Evolutionary conservation across 2,888 invertebrate genomes (phyloP).

Genomic region (Lathronympha strigana): DNA sequence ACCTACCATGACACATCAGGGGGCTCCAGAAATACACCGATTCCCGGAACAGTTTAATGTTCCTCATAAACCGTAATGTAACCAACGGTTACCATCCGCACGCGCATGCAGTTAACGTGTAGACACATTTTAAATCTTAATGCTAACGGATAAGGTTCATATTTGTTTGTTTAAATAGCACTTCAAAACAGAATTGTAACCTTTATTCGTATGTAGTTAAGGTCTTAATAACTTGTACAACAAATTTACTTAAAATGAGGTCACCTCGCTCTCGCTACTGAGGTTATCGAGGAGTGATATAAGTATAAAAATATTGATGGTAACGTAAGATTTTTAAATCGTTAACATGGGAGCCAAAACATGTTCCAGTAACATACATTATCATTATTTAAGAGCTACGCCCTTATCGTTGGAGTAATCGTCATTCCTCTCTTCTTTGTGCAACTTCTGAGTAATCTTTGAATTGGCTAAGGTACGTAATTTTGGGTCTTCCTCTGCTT

Average conservation of each 20-base stretch:
- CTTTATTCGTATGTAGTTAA: neutral
- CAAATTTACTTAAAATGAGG: slow-evolving; percentile 46
- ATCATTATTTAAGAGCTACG: too few species aligned
- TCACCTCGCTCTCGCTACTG: slow-evolving; percentile 42
- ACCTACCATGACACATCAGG: slow-evolving; percentile 16
- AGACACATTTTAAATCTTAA: neutral
- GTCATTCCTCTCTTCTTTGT: too few species aligned
- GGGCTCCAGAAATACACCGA: slow-evolving; percentile 16
- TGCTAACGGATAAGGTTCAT: neutral
- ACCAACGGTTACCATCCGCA: slow-evolving; percentile 12
- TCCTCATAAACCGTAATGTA: slow-evolving; percentile 34
- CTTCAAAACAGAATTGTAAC: neutral
- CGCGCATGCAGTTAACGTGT: neutral
- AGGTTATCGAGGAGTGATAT: slow-evolving; percentile 66
- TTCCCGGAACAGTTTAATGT: slow-evolving; percentile 38
- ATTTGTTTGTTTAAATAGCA: neutral
- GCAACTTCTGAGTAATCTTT: too few species aligned
- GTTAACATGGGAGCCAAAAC: slow-evolving; percentile 5
- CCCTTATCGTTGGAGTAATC: too few species aligned
- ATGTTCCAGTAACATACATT: slow-evolving; percentile 13
- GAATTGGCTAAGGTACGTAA: too few species aligned
- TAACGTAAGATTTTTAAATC: slow-evolving; percentile 41
- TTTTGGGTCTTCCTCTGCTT: too few species aligned
- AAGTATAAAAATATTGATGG: slow-evolving; percentile 63
- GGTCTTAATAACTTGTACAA: neutral